A percentile compares a stretch with the other conserved stretches of the same genome.
Evolutionary conservation across 2,113 vertebrate genomes (phyloP).

Genomic region (Orcinus orca): DNA sequence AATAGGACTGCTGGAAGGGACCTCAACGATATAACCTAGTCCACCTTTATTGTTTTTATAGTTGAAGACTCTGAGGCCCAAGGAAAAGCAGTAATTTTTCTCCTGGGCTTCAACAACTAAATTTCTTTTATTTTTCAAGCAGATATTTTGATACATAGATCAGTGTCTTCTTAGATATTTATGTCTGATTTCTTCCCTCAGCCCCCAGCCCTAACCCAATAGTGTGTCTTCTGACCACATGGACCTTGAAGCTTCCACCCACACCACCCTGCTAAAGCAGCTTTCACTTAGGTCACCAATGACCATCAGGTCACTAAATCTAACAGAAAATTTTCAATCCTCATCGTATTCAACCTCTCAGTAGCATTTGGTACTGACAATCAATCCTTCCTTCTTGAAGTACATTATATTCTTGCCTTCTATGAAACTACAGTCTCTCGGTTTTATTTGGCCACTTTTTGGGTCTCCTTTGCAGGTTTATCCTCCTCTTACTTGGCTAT

Average conservation of each 20-base stretch:
- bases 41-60: background rate
- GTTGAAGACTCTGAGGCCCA: background rate
- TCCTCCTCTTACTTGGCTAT: background rate
- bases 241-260: background rate
- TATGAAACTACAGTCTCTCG: background rate
- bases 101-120: background rate
- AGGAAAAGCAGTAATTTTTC: background rate
- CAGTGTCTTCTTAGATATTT: background rate
- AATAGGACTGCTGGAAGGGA: background rate
- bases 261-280: background rate
- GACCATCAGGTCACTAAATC: background rate
- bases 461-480: background rate
- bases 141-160: background rate
- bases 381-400: background rate
- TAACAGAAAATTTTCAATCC: background rate
- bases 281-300: background rate
- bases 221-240: background rate
- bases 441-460: background rate
- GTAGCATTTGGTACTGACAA: background rate
- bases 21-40: background rate
- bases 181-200: background rate
- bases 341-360: background rate
- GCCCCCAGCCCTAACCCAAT: background rate
- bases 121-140: background rate
- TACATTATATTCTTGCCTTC: background rate